Evolutionary conservation across 2,888 invertebrate species (phyloP), one percentile per base, ranked within the genome.

Genomic region (Myopa tessellatipennis): DNA sequence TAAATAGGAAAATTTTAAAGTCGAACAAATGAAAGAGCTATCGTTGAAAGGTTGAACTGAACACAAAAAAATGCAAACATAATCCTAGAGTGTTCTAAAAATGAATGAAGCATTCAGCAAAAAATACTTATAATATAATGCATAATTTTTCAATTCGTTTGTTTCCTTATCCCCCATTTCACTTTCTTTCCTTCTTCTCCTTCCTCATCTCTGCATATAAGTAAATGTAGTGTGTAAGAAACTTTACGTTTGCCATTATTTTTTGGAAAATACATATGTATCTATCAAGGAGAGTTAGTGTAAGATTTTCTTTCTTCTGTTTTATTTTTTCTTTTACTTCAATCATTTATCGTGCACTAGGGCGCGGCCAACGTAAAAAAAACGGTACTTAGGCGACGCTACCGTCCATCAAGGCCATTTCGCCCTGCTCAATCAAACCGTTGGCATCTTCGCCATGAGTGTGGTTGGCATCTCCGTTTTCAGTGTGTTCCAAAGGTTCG

Each of bases 191-290:
- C 58, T 60, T 40, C 12, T 55, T 52, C 67, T 65, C 40, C 67
- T 45, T 73, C 36, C 8, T 58, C 18, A 40, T 52, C 16, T 14
- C 14, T n/a, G 5, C n/a, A n/a, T 55, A 58, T 73, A 63, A 52
- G 52, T 52, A 50, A 60, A 69, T 75, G 18, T 75, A 69, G 69
- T 75, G n/a, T 60, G n/a, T 60, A 75, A 75, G 75, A 75, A 75
- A 75, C 75, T 50, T 74, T 67, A 67, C 18, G 67, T 67, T 75
- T 68, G 75, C 75, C 75, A 69, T 75, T 69, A 60, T 69, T 73
- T 67, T 65, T 60, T 69, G 69, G 45, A 69, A 69, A 69, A 63
- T 67, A 73, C 63, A 40, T 61, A 67, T 67, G 65, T 68, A 68
- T 38, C 58, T 75, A 68, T 58, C 26, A 26, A 74, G 70, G 34